Percentiles rank a stretch among this genome's conserved stretches.
Conservation (phyloP, 1,140 invertebrate species). For the Pseudomyrmex pallidus region DNA sequence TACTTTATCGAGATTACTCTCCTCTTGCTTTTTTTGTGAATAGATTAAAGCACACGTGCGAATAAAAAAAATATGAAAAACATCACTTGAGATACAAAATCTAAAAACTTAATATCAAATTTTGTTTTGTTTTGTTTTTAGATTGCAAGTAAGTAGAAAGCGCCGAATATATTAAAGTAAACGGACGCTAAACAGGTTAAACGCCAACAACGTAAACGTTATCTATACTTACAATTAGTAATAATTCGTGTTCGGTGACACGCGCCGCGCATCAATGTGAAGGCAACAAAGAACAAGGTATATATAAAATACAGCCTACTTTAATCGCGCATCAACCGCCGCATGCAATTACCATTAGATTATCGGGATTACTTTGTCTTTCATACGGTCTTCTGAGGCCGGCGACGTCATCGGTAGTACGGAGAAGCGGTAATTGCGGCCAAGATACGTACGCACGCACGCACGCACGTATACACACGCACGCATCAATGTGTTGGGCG, state of each 20-base stretch:
- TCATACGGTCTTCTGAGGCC: slow-evolving; percentile 34
- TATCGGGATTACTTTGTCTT: slow-evolving; percentile 56
- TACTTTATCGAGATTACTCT: neutral
- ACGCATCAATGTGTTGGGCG: slow-evolving; percentile 18
- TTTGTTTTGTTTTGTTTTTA: neutral
- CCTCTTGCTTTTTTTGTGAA: neutral
- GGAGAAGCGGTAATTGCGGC: slow-evolving; percentile 50
- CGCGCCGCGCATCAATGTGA: slow-evolving; percentile 7
- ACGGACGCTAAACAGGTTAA: slow-evolving; percentile 7
- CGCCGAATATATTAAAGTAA: neutral
- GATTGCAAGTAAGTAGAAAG: neutral
- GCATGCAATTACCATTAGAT: slow-evolving; percentile 58
- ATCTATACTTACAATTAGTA: too few relatives aligned
- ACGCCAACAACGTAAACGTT: slow-evolving; percentile 18
- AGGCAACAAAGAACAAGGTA: slow-evolving; percentile 34
- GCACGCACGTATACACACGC: neutral
- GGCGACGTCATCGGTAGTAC: slow-evolving; percentile 21
- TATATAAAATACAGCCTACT: slow-evolving; percentile 38
- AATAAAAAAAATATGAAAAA: neutral
- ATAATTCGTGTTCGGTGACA: too few relatives aligned
- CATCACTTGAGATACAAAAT: neutral
- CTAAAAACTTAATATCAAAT: neutral
- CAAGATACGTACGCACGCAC: slow-evolving; percentile 37
- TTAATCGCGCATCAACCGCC: slow-evolving; percentile 52
- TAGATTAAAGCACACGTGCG: neutral